These are phyloP conservation scores for Lordiphosa fenestrarum DNA, from an alignment of 2,888 invertebrate species.

Conservation along the genomic window DNA sequence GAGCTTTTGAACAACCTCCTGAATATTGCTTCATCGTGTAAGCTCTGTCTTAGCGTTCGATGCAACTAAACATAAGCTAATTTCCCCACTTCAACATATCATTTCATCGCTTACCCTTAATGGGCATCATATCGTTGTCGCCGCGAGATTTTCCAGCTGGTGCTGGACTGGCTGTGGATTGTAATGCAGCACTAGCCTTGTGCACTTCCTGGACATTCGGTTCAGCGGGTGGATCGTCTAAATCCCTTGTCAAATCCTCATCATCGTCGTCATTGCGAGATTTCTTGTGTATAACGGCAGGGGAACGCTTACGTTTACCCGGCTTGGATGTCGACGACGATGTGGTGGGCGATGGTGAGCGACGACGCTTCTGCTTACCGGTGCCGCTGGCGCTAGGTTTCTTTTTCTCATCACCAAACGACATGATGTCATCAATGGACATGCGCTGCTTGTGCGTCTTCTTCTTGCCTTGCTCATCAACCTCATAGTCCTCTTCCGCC, in stretches of 20 bases:
- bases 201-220: constrained; percentile 89
- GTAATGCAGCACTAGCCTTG: constrained; percentile 81
- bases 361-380: constrained; percentile 88
- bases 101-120: constrained; percentile 82
- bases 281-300: constrained; percentile 84
- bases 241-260: constrained; percentile 93
- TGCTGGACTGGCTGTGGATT: constrained; percentile 82
- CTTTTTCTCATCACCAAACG: constrained; percentile 83
- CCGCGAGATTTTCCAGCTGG: constrained; percentile 83
- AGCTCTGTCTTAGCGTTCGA: too few relatives aligned
- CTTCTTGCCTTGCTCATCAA: constrained; percentile 91
- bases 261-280: constrained; percentile 88
- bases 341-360: constrained; percentile 91
- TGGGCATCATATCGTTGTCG: constrained; percentile 89
- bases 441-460: constrained; percentile 89
- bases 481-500: constrained; percentile 99
- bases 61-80: too few relatives aligned
- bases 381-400: constrained; percentile 56
- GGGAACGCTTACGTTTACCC: constrained; percentile 89
- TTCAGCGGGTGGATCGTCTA: constrained; percentile 94
- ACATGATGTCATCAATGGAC: constrained; percentile 92
- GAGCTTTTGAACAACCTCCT: too few relatives aligned
- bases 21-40: too few relatives aligned
- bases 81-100: too few relatives aligned
- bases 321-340: constrained; percentile 85